These are phyloP conservation scores for Podiceps cristatus DNA, from an alignment of 2,113 vertebrate species.

Conservation along the genomic window DNA sequence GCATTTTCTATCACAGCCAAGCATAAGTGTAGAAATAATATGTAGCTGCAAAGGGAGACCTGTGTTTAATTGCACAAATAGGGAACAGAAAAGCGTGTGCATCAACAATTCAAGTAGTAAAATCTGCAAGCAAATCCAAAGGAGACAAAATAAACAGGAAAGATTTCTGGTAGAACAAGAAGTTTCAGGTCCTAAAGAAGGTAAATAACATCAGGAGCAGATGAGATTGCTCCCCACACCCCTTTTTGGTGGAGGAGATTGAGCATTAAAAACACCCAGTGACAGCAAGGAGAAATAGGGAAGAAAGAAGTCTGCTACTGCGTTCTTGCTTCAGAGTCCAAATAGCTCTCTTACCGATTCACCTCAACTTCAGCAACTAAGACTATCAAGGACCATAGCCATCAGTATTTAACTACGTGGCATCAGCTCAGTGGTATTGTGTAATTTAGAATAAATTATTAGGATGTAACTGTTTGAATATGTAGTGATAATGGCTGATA, in stretches of 20 bases:
- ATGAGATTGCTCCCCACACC: background rate
- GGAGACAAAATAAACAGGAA: background rate
- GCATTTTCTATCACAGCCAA: background rate
- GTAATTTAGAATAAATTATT: conserved; percentile 19
- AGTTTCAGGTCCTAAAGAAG: background rate
- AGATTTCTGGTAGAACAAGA: background rate
- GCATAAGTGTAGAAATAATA: background rate
- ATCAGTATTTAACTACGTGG: background rate
- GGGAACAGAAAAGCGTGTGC: background rate
- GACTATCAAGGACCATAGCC: background rate
- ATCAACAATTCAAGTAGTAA: background rate
- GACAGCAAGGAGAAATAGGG: background rate
- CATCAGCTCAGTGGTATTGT: background rate
- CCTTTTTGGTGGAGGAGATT: background rate
- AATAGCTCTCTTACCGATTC: background rate
- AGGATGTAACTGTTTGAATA: background rate
- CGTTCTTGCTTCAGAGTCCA: background rate
- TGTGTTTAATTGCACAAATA: background rate
- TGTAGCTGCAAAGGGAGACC: background rate
- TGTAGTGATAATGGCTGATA: background rate
- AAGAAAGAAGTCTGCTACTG: background rate
- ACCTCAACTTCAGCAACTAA: background rate
- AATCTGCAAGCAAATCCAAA: background rate
- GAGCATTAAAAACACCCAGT: background rate
- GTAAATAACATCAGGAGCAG: background rate